phyloP scores from a whole-genome alignment of 2,888 invertebrate genomes.

The Volucella inanis region DNA sequence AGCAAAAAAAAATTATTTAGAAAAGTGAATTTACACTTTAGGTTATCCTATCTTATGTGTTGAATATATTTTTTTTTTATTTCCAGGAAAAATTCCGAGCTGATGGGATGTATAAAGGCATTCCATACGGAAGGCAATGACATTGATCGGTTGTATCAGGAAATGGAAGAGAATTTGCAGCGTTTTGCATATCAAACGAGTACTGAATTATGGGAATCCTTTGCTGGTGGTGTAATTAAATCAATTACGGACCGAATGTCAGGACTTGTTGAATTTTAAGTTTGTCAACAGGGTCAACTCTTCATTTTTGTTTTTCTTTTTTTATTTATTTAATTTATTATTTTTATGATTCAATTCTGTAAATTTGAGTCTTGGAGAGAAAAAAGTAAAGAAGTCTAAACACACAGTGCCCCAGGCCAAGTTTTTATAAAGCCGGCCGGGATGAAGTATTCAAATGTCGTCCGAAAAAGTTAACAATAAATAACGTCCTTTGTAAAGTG shows the following conservation, averaged over 20 bases:
- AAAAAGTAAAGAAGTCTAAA: too few species aligned
- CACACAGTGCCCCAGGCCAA: too few species aligned
- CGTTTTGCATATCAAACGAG: neutral
- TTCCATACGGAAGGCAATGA: neutral
- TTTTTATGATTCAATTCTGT: neutral
- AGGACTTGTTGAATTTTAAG: conserved; percentile 9
- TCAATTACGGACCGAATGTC: conserved; percentile 21
- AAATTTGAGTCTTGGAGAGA: too few species aligned
- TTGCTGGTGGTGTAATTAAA: conserved; percentile 1
- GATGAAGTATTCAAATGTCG: too few species aligned
- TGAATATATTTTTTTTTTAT: neutral
- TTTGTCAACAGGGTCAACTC: neutral
- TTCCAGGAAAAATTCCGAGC: conserved; percentile 15
- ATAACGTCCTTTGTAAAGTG: too few species aligned
- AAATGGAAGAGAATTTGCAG: neutral
- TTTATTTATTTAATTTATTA: conserved; percentile 7
- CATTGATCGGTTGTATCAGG: neutral
- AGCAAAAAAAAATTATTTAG: conserved; percentile 31
- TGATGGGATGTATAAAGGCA: conserved; percentile 22
- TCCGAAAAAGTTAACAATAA: too few species aligned
- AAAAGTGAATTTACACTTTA: conserved; percentile 17
- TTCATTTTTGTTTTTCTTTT: neutral
- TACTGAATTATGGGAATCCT: conserved; percentile 26
- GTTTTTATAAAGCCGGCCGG: too few species aligned
- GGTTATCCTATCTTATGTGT: too few species aligned